Percentiles rank a stretch among this genome's conserved stretches.
Conservation (phyloP, 2,888 invertebrate species). For the Bembecia ichneumoniformis region DNA sequence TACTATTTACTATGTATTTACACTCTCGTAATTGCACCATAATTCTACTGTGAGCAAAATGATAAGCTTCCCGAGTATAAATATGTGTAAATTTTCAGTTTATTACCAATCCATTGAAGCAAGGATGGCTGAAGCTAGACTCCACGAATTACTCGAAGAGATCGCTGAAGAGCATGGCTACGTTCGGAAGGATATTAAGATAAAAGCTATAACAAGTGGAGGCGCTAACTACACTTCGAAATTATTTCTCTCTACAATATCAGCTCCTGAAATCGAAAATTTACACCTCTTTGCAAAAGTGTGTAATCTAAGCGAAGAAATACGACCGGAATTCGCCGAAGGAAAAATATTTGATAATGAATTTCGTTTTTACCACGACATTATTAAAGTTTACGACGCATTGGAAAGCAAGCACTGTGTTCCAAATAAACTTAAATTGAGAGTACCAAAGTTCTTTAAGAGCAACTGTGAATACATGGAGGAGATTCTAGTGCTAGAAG, state of each 20-base stretch:
- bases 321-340: slow-evolving; percentile 19
- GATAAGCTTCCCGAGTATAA: too few species aligned
- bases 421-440: slow-evolving; percentile 6
- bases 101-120: too few species aligned
- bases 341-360: slow-evolving; percentile 7
- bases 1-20: too few species aligned
- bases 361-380: slow-evolving; percentile 2
- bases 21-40: too few species aligned
- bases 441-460: slow-evolving; percentile 15
- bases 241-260: slow-evolving; percentile 18
- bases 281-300: slow-evolving; percentile 38
- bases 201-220: slow-evolving; percentile 18
- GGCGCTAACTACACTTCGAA: slow-evolving; percentile 32
- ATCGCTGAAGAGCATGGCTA: slow-evolving; percentile 25
- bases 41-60: too few species aligned
- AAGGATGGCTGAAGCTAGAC: background rate
- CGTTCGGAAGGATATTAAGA: slow-evolving; percentile 13
- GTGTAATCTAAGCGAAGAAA: slow-evolving; percentile 26
- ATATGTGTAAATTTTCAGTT: too few species aligned
- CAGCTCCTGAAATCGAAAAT: slow-evolving; percentile 10
- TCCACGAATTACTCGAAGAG: slow-evolving; percentile 16
- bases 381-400: background rate
- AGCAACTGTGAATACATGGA: slow-evolving; percentile 12
- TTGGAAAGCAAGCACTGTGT: slow-evolving; percentile 10
- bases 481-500: slow-evolving; percentile 21